A percentile compares a stretch with the other conserved stretches of the same genome.
Conservation (phyloP, 1,140 invertebrate species). For the Formica exsecta region DNA sequence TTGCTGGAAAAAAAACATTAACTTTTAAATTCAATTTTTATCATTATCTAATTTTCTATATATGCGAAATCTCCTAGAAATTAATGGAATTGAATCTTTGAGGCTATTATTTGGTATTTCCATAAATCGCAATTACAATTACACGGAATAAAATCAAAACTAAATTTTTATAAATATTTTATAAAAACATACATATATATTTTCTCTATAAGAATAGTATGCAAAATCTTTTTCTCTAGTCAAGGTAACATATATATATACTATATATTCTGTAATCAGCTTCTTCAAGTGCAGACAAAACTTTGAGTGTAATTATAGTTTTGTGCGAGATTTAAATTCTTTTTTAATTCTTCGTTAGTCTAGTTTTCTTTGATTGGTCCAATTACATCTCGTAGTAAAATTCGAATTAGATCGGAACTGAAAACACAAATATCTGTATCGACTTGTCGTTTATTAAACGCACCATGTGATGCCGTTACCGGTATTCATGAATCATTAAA, state of each 20-base stretch:
- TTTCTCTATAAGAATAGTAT: not conserved
- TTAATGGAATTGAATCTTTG: not conserved
- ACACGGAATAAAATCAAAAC: not conserved
- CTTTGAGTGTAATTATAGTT: constrained; percentile 5
- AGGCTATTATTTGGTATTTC: not conserved
- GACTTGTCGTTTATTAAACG: not conserved
- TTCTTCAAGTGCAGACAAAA: constrained; percentile 5
- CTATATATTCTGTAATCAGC: not conserved
- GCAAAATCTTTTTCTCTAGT: not conserved
- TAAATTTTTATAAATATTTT: not conserved
- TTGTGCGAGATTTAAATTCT: constrained; percentile 5
- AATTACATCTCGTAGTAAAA: constrained; percentile 5
- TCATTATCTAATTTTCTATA: too few relatives aligned
- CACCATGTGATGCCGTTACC: constrained; percentile 8
- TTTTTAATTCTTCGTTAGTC: not conserved
- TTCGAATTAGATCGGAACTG: constrained; percentile 6
- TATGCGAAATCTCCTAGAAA: too few relatives aligned
- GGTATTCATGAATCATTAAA: constrained; percentile 60
- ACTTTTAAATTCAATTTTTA: too few relatives aligned
- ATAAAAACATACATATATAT: not conserved
- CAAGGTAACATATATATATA: not conserved
- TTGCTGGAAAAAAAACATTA: not conserved
- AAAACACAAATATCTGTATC: constrained; percentile 23
- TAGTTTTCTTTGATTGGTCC: not conserved
- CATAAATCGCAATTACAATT: not conserved